Evolutionary conservation across 2,797 vertebrate genomes (phyloP).

Genomic region (Neosilurus hyrtlii): DNA sequence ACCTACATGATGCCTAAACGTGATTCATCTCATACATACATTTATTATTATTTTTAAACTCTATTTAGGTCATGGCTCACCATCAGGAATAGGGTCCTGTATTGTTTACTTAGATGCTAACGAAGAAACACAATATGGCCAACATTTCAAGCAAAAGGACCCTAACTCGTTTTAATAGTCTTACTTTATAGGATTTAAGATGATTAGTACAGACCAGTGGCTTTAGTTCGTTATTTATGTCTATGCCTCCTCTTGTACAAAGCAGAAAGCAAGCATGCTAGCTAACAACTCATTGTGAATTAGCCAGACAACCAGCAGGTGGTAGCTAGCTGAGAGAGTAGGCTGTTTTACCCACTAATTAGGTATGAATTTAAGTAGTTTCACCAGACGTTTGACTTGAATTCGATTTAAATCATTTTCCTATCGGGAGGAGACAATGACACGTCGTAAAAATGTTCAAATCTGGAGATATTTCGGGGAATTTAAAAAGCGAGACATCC

Average conservation of each 20-base stretch:
- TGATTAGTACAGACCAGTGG: background rate
- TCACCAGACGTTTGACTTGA: background rate
- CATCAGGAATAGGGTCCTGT: background rate
- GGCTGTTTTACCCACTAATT: background rate
- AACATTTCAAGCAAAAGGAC: background rate
- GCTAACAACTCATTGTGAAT: background rate
- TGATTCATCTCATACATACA: background rate
- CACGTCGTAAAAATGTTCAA: background rate
- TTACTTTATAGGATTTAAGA: background rate
- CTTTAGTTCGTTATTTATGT: background rate
- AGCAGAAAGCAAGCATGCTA: background rate
- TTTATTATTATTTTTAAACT: background rate
- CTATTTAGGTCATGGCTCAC: background rate
- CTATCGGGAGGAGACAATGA: background rate
- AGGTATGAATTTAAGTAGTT: background rate
- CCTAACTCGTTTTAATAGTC: background rate
- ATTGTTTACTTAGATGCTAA: background rate
- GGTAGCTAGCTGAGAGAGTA: constrained; percentile 10
- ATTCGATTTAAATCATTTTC: background rate
- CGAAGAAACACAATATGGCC: background rate
- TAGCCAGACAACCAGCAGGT: constrained; percentile 7
- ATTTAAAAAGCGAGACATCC: background rate
- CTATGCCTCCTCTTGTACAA: background rate
- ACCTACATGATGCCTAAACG: background rate
- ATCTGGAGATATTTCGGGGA: background rate